phyloP scores from a whole-genome alignment of 2,888 invertebrate species.

The Vannuccia rotundouncinata region DNA sequence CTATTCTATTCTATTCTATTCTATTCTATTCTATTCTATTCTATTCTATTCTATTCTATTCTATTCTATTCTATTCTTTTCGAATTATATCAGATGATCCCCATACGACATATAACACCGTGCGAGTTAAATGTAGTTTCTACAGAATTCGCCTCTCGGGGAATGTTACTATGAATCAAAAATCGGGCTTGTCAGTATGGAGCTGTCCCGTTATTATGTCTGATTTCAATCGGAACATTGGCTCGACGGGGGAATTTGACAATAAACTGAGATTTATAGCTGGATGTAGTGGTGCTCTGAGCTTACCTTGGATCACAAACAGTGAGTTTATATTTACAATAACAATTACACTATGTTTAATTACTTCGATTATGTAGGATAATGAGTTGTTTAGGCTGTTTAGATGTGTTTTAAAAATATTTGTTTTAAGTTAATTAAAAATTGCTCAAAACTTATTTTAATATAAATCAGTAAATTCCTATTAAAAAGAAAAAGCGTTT shows the following conservation, averaged over 20 bases:
- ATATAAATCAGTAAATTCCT: too few species aligned
- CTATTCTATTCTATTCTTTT: neutral
- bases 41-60: too few species aligned
- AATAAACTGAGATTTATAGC: constrained; percentile 22
- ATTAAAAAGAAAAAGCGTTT: too few species aligned
- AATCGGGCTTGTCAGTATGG: neutral
- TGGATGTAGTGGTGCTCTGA: neutral
- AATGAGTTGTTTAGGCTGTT: neutral
- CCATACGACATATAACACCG: neutral
- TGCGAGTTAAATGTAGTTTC: constrained; percentile 2
- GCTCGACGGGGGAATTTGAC: constrained; percentile 36
- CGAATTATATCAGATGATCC: neutral
- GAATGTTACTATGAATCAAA: constrained; percentile 8
- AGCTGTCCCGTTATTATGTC: constrained; percentile 22
- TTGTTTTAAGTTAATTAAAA: too few species aligned
- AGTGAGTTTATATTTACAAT: constrained; percentile 10
- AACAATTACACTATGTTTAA: neutral
- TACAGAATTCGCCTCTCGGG: constrained; percentile 12
- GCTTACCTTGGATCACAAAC: constrained; percentile 19
- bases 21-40: too few species aligned
- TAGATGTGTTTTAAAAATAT: too few species aligned
- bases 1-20: too few species aligned
- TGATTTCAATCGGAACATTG: constrained; percentile 29
- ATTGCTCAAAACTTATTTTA: too few species aligned
- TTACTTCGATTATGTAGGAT: neutral